Conservation (phyloP, 2,797 vertebrate species). For the Coracias cyanogaster region DNA sequence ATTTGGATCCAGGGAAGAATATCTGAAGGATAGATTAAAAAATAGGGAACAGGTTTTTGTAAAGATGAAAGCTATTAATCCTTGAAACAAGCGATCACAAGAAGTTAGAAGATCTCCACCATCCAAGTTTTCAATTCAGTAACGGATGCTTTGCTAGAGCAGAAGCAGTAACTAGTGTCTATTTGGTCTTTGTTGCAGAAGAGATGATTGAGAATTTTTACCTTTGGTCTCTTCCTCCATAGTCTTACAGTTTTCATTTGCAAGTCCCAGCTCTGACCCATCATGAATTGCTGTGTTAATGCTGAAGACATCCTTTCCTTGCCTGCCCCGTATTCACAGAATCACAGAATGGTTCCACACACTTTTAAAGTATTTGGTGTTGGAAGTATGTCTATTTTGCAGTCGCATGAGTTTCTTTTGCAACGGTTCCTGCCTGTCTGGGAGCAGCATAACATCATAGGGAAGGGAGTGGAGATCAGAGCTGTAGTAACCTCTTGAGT, state of each 20-base stretch:
- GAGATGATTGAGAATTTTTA: background rate
- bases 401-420: background rate
- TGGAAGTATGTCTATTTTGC: background rate
- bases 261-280: background rate
- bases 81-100: background rate
- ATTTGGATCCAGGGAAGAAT: background rate
- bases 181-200: background rate
- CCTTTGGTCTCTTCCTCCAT: background rate
- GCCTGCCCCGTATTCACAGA: background rate
- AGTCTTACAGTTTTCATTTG: background rate
- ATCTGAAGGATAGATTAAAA: background rate
- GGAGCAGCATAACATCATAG: background rate
- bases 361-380: background rate
- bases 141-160: background rate
- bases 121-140: background rate
- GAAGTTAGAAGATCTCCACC: background rate
- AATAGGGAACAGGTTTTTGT: background rate
- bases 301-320: background rate
- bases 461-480: background rate
- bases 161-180: background rate
- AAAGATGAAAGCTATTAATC: slow-evolving; percentile 20
- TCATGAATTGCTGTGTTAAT: background rate
- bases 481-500: background rate
- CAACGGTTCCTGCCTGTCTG: background rate
- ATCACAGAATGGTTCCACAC: background rate